Evolutionary conservation across 2,888 invertebrate species (phyloP).

Genomic region (Ennomos erosarius): DNA sequence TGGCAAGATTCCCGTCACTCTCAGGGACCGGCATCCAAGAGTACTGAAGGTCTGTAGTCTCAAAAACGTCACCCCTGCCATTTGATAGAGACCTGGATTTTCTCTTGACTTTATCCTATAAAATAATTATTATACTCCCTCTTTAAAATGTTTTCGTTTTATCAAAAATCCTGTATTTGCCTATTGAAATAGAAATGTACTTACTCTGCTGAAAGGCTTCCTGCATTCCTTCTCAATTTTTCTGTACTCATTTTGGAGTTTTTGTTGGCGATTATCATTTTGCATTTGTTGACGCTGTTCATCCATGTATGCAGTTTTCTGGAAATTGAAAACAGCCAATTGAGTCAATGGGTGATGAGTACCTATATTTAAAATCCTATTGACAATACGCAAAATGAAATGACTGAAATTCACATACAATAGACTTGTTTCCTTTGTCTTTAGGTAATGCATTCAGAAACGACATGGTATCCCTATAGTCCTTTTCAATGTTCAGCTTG

Average conservation of each 20-base stretch:
- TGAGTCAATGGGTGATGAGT: not conserved
- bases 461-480: conserved; percentile 74
- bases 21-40: conserved; percentile 82
- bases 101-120: conserved; percentile 51
- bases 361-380: not conserved
- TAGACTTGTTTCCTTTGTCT: conserved; percentile 56
- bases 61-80: conserved; percentile 43
- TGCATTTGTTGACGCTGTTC: conserved; percentile 62
- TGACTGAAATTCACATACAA: conserved; percentile 55
- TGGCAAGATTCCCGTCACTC: conserved; percentile 66
- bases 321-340: conserved; percentile 30
- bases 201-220: conserved; percentile 59
- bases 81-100: conserved; percentile 55
- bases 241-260: conserved; percentile 69
- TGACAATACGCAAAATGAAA: conserved; percentile 2
- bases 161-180: not conserved
- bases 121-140: conserved; percentile 10
- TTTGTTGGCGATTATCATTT: conserved; percentile 63
- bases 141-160: conserved; percentile 9
- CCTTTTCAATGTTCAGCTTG: conserved; percentile 87
- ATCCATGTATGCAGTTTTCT: conserved; percentile 72
- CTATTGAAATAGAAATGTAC: conserved; percentile 4
- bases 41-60: conserved; percentile 64
- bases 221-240: conserved; percentile 68
- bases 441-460: conserved; percentile 73